These are phyloP conservation scores for Rhombomys opimus DNA, from an alignment of 2,113 vertebrate species.

Conservation along the genomic window DNA sequence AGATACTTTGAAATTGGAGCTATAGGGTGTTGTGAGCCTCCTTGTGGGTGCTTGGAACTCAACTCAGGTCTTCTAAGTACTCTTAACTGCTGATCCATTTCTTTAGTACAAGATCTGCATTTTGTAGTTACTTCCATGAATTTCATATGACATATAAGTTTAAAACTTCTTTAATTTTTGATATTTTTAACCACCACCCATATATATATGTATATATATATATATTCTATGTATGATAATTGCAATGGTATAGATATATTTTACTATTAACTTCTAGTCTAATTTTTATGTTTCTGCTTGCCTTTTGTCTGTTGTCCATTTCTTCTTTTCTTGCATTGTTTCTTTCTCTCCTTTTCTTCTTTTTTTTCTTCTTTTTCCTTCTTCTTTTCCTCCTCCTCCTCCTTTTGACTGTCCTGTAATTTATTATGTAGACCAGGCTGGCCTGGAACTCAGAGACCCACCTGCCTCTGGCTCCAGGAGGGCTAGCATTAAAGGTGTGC, in stretches of 20 bases:
- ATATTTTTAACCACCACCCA: background rate
- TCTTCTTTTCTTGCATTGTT: no score
- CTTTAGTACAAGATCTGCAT: background rate
- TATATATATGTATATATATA: background rate
- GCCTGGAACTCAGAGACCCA: no score
- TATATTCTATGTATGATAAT: no score
- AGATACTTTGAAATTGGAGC: background rate
- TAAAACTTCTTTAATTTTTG: background rate
- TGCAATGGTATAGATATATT: background rate
- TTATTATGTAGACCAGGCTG: no score
- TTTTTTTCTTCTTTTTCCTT: no score
- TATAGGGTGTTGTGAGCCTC: background rate
- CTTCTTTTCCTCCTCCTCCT: no score
- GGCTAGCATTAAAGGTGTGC: no score
- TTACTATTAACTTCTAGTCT: background rate
- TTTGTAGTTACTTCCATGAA: background rate
- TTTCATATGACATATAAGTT: background rate
- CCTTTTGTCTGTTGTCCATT: background rate
- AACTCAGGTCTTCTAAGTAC: background rate
- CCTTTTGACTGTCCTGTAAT: no score
- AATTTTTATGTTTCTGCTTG: background rate
- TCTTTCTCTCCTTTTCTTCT: no score
- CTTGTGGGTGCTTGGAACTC: background rate
- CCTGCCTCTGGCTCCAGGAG: no score
- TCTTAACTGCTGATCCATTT: background rate